Base-by-base conservation (phyloP, 1,140 invertebrate species). In the Lanistes nyassanus region DNA sequence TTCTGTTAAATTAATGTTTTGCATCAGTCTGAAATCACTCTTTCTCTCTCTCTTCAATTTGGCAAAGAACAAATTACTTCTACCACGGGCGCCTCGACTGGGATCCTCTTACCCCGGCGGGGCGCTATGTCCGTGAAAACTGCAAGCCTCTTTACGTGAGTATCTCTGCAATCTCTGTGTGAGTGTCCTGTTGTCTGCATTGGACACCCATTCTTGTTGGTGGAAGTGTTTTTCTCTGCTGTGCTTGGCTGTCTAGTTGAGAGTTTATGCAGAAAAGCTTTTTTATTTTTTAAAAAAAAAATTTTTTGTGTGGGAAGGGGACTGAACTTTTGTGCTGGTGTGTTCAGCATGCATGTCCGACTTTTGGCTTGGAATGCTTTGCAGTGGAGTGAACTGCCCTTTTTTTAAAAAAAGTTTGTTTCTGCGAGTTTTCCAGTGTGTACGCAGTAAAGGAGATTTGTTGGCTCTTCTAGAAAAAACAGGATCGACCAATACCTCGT, bases 131-230 rank as follows among this genome's bases (percentile, higher is more conserved):
- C 39, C 79, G 88, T 55, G 87, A 99, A 87, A 98, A 99, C 90
- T 99, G 98, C 91, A 98, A 98, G 92, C 97, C 97, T 62, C 90
- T 99, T 78, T 91, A 94, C 89, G 96, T 97, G 91, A 94, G 92
- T 93, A 84, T 75, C 42, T 47, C 19, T 31, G 37, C 51, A 53
- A 23, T 53, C 51, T 23, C 51, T n/a, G n/a, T n/a, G n/a, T 47
- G 55, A 29, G 42, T 37, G 42, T 55, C 66, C 26, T 66, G 64
- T 23, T 51, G 42, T 47, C 42, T 47, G 42, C 42, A 47, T 47
- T 0, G 42, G 42, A 47, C 42, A 47, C 42, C 5, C 42, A 47
- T 47, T 47, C 42, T 47, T 47, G 42, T 47, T 16, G 19, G 42
- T 47, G 42, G 42, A 47, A 47, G 42, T 47, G 42, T 13, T 47